These are phyloP conservation scores for Drosophila ezoana DNA, from an alignment of 2,888 invertebrate genomes.

Conservation along the genomic window DNA sequence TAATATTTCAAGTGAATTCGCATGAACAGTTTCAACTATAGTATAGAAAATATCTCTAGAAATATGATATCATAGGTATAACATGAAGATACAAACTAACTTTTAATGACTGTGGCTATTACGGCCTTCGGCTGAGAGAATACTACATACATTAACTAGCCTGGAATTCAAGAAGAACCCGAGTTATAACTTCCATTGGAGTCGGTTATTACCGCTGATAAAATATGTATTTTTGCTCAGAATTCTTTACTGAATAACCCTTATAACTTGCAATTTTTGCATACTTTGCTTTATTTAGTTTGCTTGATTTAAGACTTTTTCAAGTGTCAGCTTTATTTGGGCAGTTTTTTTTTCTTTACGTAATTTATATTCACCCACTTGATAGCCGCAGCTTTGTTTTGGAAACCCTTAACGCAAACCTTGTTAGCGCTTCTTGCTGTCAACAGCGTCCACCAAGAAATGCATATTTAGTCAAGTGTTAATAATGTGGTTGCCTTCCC, in stretches of 20 bases:
- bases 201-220: too few relatives aligned
- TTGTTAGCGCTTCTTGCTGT: constrained; percentile 71
- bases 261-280: not conserved
- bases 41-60: too few relatives aligned
- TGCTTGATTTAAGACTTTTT: not conserved
- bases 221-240: not conserved
- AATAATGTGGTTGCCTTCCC: constrained; percentile 82
- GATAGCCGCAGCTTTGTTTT: constrained; percentile 32
- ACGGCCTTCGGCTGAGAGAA: too few relatives aligned
- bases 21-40: too few relatives aligned
- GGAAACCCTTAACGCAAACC: constrained; percentile 50
- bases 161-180: too few relatives aligned
- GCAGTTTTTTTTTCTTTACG: not conserved
- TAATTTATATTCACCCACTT: constrained; percentile 5
- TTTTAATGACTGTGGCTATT: too few relatives aligned
- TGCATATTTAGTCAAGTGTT: constrained; percentile 85
- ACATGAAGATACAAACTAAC: too few relatives aligned
- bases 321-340: not conserved
- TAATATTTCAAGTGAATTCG: too few relatives aligned
- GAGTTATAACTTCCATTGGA: too few relatives aligned
- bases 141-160: too few relatives aligned
- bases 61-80: too few relatives aligned
- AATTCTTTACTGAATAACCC: not conserved
- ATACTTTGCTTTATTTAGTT: not conserved
- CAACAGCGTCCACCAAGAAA: constrained; percentile 76